Evolutionary conservation across 2,113 vertebrate genomes (phyloP), one percentile per base, ranked within the genome.

Genomic region (Otis tarda): DNA sequence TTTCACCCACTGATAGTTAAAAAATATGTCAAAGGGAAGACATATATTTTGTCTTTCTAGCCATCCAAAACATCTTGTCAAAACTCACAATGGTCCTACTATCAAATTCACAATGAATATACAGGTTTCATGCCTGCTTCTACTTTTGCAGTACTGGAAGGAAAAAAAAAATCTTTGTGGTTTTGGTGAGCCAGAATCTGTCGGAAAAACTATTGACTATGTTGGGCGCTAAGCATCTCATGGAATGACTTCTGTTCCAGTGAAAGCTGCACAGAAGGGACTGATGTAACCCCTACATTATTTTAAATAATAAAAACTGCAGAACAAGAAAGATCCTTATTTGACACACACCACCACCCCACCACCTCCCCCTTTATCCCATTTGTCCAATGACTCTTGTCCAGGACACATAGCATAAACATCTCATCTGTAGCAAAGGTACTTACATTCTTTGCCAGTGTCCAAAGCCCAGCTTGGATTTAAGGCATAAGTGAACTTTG

Each of bases 291-390:
- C 9, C 31, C 71, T 17, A 31, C 2, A 15, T 49, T 22, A 37
- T 33, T n/a, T 35, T 31, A n/a, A 74, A 81, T 55, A 31, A 59
- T 78, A 30, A 33, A 9, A 20, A 1, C 4, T 49, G 7, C 19
- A 87, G 23, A 93, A 68, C 23, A 67, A 55, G 19, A 15, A 80
- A 47, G 10, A 65, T 56, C 45, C 5, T 60, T 70, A 50, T 65
- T 35, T 60, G 45, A 28, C 15, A 61, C 8, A 20, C 7, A 23
- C 9, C 23, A 7, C 12, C 8, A 49, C 2, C 12, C 8, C 8
- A 25, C 3, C 15, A 41, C 10, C 1, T 3, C 3, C 8, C 7
- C 20, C 9, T 7, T 83, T 28, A 28, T 21, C 8, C 8, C 2
- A 4, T 56, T 56, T 76, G 19, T 13, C 21, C 14, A 61, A 12